Conservation (phyloP, 2,113 vertebrate genomes). For the Meles meles region DNA sequence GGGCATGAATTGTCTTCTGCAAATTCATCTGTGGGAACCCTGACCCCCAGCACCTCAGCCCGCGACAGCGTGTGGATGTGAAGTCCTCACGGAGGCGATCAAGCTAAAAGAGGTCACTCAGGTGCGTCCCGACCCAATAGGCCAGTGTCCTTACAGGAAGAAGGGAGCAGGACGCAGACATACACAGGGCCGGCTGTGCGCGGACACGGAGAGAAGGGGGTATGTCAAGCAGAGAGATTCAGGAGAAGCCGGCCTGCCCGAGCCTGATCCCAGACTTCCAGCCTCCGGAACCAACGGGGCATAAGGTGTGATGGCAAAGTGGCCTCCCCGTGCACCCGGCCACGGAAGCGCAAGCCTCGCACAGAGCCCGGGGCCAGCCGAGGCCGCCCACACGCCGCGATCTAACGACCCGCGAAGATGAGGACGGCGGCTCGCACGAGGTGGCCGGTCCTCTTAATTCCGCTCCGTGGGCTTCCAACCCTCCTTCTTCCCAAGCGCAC, state of each 20-base stretch:
- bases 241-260: neutral
- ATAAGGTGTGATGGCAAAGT: rapidly evolving
- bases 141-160: rapidly evolving
- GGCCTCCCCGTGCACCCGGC: rapidly evolving
- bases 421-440: rapidly evolving
- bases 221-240: neutral
- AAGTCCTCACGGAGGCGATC: neutral
- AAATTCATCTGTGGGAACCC: rapidly evolving
- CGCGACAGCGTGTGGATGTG: neutral
- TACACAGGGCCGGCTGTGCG: rapidly evolving
- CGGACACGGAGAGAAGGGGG: neutral
- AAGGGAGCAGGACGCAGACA: neutral
- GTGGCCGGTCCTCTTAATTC: neutral
- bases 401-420: neutral
- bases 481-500: neutral
- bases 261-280: neutral
- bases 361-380: neutral
- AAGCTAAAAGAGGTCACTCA: neutral
- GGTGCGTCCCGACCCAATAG: neutral
- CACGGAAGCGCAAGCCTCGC: rapidly evolving
- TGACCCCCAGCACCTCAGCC: neutral
- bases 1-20: neutral
- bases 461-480: rapidly evolving
- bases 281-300: neutral
- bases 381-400: rapidly evolving